Base-by-base conservation (phyloP, 2,888 invertebrate genomes). In the Leptogaster cylindrica region DNA sequence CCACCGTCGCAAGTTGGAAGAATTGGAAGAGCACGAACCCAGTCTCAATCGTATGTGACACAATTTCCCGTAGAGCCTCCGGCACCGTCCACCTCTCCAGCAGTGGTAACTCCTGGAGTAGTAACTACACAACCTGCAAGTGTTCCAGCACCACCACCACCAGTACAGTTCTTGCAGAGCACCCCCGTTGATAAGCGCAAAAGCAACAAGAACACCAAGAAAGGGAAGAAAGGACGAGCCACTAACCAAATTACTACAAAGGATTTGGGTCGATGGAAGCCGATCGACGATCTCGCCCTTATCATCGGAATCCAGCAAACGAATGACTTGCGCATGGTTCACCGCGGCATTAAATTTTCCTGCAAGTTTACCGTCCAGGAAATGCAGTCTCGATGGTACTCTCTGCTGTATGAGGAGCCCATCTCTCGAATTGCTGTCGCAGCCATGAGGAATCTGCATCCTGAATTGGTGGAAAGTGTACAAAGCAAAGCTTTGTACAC, bases 321-420 rank as follows among this genome's bases (percentile, higher is more conserved):
- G 8, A 92, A 91, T 80, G 92, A 92, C 76, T 79, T 92, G 67
- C 85, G 89, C 41, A 88, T 88, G 76, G 90, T 99, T 0, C 93
- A 96, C 78, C 85, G 93, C 70, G 95, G 95, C 3, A 90, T 95
- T 1, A 97, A 95, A 77, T 99, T 99, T 82, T 95, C 97, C 0
- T 96, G 97, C 76, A 90, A 93, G 68, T 98, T 97, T 79, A 94
- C 95, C 0, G 83, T 95, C 20, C 90, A 92, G 75, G 97, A 99
- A 78, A 86, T 99, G 63, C 95, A 97, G 76, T 93, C 95, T 65
- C 87, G 98, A 55, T 99, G 98, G 98, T 96, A 95, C 80, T 92
- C 95, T 0, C 80, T 99, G 65, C 83, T 99, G 18, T 98, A 97
- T 79, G 96, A 98, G 81, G 92, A 93, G n/a, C 88, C 93, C 48